Evolutionary conservation across 37 sponge, comb jelly and placozoan species (phyloP), one percentile per base, ranked within the genome.

Genomic region (Ianthella basta): DNA sequence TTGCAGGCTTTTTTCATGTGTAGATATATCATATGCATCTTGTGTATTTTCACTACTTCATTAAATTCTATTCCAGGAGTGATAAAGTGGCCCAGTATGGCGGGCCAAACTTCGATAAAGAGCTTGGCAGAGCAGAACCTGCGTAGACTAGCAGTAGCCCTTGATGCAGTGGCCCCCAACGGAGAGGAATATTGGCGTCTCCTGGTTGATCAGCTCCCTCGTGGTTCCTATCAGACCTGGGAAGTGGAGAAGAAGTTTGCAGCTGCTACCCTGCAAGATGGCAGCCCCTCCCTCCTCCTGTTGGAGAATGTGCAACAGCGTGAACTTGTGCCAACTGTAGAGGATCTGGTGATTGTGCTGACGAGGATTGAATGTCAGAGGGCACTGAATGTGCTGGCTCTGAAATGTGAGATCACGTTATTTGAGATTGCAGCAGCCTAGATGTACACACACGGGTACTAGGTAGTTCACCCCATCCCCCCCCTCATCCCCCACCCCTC

Each of bases 171-270:
- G n/a, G n/a, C n/a, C 3, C 53, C 3, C 8, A 12, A 75, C 21
- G 53, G 15, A 3, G 21, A 36, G 25, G 78, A 75, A 18, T 75
- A 75, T 15, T 75, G 78, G 78, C 20, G 78, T 19, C 53, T 75
- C 15, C 37, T 75, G 24, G 25, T 75, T 36, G 78, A 75, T 44
- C n/a, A 36, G 2, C 78, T 75, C n/a, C 78, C 78, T 53, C 15
- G 16, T 1, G 50, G 44, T 14, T 14, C 54, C 1, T 75, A 41
- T 24, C 24, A 12, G 50, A 24, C 2, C n/a, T 19, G 21, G 18
- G 78, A 75, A 23, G 78, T 75, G 44, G 78, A 75, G 78, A n/a
- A n/a, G n/a, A 75, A 2, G 78, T 40, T 75, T 53, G 78, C 78
- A 23, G n/a, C 33, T 21, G 78, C 37, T 40, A 41, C 25, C 3